These are phyloP conservation scores for Thaumetopoea pityocampa DNA, from an alignment of 1,140 invertebrate species.

Conservation along the genomic window DNA sequence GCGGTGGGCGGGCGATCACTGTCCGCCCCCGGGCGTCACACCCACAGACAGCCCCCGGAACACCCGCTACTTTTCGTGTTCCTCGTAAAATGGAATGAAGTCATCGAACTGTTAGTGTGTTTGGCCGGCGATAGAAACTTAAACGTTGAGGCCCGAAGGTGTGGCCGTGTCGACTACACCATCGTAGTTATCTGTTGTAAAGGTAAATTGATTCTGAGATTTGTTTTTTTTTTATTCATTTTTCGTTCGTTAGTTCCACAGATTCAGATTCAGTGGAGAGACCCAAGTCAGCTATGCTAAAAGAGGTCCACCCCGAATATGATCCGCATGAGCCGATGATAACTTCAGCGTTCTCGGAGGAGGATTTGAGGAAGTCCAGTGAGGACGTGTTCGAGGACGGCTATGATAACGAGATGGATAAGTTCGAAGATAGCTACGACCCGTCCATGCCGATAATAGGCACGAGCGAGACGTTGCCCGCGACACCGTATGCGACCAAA, in stretches of 20 bases:
- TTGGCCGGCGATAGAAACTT: no score
- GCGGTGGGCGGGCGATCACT: no score
- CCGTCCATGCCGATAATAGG: slow-evolving; percentile 47
- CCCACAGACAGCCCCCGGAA: no score
- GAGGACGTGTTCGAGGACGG: slow-evolving; percentile 60
- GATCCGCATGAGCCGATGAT: slow-evolving; percentile 71
- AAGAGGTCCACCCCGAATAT: slow-evolving; percentile 63
- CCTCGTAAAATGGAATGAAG: no score
- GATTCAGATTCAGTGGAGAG: slow-evolving; percentile 64
- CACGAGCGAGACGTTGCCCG: slow-evolving; percentile 32
- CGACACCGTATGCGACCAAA: slow-evolving; percentile 35
- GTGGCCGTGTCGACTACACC: no score
- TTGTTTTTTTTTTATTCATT: slow-evolving; percentile 7
- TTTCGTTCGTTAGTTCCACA: slow-evolving; percentile 46
- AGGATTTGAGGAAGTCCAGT: slow-evolving; percentile 59
- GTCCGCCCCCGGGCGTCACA: no score
- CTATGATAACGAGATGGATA: slow-evolving; percentile 49
- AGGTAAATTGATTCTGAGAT: no score
- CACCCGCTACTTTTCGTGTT: no score
- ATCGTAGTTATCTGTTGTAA: no score
- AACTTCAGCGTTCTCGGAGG: slow-evolving; percentile 66
- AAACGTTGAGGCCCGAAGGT: no score
- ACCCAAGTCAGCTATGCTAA: slow-evolving; percentile 64
- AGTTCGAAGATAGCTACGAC: slow-evolving; percentile 38
- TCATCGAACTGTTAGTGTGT: no score